Base-by-base conservation (phyloP, 2,888 invertebrate genomes). In the Creontiades dilutus region DNA sequence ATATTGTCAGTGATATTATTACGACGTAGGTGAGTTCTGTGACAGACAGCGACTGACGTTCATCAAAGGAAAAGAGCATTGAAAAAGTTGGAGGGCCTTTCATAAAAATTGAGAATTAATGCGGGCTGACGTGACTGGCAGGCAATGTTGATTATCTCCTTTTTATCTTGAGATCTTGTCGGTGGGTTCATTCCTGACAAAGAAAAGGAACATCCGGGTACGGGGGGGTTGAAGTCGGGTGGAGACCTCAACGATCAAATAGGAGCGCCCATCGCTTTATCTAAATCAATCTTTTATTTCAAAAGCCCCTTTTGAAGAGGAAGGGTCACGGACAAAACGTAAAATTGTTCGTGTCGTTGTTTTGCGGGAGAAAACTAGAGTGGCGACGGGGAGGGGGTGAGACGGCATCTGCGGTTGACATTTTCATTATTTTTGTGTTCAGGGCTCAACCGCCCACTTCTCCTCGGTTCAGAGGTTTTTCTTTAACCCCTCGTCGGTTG, bases 351-450 rank as follows among this genome's bases (percentile, higher is more conserved):
- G 78, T 16, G 57, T 78, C 78, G 47, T 78, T 46, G 78, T 78
- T 78, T 19, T 78, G 46, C 16, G 23, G 76, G 78, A 47, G 37
- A 16, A 47, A 46, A 46, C 78, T 37, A 3, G 19, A 3, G 78
- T 47, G 37, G 9, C 14, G n/a, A n/a, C n/a, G n/a, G n/a, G n/a
- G n/a, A 3, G 47, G 46, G 19, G 78, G 78, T 7, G 37, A 61
- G 37, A 16, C n/a, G 3, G 27, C 85, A 85, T 85, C 85, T 85
- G 85, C 85, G 85, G 85, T 85, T 85, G 85, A 85, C 85, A 61
- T 85, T 85, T 85, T 85, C 85, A 85, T 85, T 85, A 85, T 85
- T 85, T 85, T 85, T 85, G 85, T 28, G 85, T 57, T 57, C 85
- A 85, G 85, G 55, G 27, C 85, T 27, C 55, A 19, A 13, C 85